Evolutionary conservation across 2,797 vertebrate genomes (phyloP).

Genomic region (Poeciliopsis turneri): DNA sequence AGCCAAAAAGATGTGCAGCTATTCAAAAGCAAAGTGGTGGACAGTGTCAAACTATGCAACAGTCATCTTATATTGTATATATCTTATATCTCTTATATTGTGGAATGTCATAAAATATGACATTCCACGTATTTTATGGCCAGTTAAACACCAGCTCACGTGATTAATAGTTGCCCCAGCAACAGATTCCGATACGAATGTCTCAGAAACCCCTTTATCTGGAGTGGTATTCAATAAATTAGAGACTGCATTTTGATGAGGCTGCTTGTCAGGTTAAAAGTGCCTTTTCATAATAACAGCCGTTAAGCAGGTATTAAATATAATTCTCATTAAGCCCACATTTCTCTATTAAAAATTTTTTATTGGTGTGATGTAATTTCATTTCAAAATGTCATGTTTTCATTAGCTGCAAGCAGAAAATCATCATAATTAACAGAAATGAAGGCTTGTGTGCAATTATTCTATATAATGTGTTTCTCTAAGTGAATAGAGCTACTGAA

Average conservation of each 20-base stretch:
- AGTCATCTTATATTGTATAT: constrained; percentile 80
- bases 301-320: neutral
- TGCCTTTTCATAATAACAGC: neutral
- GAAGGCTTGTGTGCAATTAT: neutral
- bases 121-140: neutral
- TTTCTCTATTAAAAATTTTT: neutral
- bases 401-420: neutral
- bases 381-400: neutral
- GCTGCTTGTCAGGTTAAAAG: neutral
- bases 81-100: no score
- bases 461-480: neutral
- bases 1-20: constrained; percentile 90
- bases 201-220: neutral
- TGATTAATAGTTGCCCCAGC: neutral
- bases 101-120: no score
- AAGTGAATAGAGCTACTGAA: neutral
- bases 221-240: neutral
- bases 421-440: neutral
- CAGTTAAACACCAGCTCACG: neutral
- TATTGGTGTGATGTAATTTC: no score
- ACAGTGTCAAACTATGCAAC: constrained; percentile 95
- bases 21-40: constrained; percentile 98
- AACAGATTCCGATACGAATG: neutral
- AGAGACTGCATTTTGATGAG: neutral
- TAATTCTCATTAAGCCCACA: neutral